Evolutionary conservation across 2,888 invertebrate genomes (phyloP), one percentile per base, ranked within the genome.

Genomic region (Caenorhabditis plicata): DNA sequence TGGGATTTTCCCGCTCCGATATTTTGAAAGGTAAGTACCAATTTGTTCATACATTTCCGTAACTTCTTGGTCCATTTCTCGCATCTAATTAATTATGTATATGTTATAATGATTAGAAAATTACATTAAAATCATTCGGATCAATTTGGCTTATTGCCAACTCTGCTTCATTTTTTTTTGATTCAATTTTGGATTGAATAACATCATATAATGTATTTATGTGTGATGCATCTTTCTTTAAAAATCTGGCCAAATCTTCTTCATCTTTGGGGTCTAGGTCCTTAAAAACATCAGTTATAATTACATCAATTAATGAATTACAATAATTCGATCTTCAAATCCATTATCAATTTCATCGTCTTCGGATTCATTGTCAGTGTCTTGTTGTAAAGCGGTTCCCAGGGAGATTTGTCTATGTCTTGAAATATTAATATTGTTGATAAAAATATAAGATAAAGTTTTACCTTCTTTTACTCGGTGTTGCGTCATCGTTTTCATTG

Each of bases 1-100:
- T 0, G 98, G 98, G 29, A 99, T 84, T 84, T 93, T 94, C 22
- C 98, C 98, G 81, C 91, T 92, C 62, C 96, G 87, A 82, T 95
- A 98, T 73, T 88, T 89, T 1, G 82, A 74, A 74, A 99, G 85
- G 2, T 96, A 90, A 82, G 90, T 88, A 67, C 90, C 85, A 0
- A 96, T 91, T 48, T 91, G 90, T 83, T 90, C 89, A 83, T 92
- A 96, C 89, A 95, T 89, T 49, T 88, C 85, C 77, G 88, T 87
- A 3, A 93, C 78, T 47, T 83, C 74, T 1, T 90, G 89, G 84
- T 94, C 91, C 66, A 96, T 61, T n/a, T 74, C 69, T n/a, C 72
- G 66, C 45, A 75, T 65, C 71, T 73, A 45, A 29, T 49, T 53
- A 40, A 15, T 19, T 20, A 25, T 41, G 13, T 33, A 20, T 20